These are phyloP conservation scores for Miniopterus natalensis DNA, from an alignment of 2,113 vertebrate species.

Conservation along the genomic window DNA sequence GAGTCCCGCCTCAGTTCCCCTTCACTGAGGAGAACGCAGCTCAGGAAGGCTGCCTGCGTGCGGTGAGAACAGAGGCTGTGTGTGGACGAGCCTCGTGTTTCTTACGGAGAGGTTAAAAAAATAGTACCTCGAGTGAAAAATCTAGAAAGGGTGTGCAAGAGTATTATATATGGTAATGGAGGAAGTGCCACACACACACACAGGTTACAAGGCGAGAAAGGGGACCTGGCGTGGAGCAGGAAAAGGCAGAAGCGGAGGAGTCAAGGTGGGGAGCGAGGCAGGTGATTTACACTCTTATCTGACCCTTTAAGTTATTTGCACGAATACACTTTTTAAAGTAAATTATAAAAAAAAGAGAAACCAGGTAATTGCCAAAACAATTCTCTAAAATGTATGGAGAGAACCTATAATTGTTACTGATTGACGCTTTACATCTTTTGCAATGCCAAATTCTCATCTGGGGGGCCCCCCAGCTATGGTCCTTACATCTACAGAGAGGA, in stretches of 20 bases:
- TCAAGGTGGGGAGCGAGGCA: too few species aligned
- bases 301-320: background rate
- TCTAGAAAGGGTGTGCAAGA: background rate
- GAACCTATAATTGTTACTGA: background rate
- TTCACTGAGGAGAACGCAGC: background rate
- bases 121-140: background rate
- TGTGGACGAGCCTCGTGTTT: background rate
- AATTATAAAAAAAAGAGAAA: background rate
- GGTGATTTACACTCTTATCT: background rate
- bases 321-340: background rate
- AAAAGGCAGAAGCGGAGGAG: background rate
- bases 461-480: background rate
- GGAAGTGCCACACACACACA: background rate
- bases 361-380: background rate
- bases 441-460: background rate
- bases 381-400: background rate
- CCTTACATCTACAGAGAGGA: background rate
- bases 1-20: background rate
- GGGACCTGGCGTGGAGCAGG: background rate
- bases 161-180: background rate
- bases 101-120: background rate
- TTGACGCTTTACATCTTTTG: background rate
- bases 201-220: background rate
- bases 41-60: background rate
- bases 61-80: background rate